Evolutionary conservation across 1,140 invertebrate genomes (phyloP), one percentile per base, ranked within the genome.

Genomic region (Charaxes varanes): DNA sequence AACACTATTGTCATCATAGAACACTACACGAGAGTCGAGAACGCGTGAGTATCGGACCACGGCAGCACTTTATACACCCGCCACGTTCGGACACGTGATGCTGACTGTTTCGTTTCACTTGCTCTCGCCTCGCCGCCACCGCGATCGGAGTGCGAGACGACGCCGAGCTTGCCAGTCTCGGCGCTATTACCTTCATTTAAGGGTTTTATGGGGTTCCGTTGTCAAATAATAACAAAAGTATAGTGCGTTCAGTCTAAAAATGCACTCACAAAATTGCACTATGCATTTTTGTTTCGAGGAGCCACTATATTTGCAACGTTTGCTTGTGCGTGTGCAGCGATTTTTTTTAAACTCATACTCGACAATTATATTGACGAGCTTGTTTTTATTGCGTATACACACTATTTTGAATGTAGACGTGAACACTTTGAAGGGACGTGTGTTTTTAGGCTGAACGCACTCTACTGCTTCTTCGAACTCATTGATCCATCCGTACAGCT

Each of bases 21-120:
- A 41, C 60, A 71, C 71, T 56, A 55, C 52, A 71, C 71, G 56
- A 69, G 55, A 72, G 67, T 76, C 67, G 67, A 72, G 54, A 59
- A 56, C 78, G 74, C 74, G 78, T 74, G 71, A 76, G 65, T 69
- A 62, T 58, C 53, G 49, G 45, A 21, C 38, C 40, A 31, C 32
- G 35, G 26, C 33, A 31, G 43, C 43, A 30, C 53, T 28, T 41
- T 14, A 63, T 57, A 67, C 78, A 44, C 34, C 72, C 67, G 51
- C 35, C 64, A 43, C 64, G 59, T 50, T 33, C 69, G 62, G 62
- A 62, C 71, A 66, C 71, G 71, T 74, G 78, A 82, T 76, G 78
- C 78, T 78, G 74, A 82, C 78, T 82, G 74, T 58, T 47, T 65
- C 52, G 66, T 61, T 64, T 61, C 53, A 54, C 59, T 67, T 68